These are phyloP conservation scores for Zygothrica quintamaculata DNA, from an alignment of 2,888 invertebrate genomes.

Conservation along the genomic window DNA sequence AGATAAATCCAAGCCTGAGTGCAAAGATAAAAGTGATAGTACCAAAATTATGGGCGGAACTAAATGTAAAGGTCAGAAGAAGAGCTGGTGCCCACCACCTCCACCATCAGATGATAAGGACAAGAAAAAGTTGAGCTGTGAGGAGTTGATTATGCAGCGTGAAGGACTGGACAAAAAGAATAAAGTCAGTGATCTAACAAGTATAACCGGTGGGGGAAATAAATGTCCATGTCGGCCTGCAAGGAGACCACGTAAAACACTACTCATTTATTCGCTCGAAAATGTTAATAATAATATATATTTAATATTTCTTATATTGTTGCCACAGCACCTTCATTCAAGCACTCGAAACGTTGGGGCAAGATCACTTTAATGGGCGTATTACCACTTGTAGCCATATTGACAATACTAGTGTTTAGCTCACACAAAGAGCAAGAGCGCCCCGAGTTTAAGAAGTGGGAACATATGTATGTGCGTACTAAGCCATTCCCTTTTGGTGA, in stretches of 20 bases:
- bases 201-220: constrained; percentile 20
- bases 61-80: constrained; percentile 2
- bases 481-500: constrained; percentile 57
- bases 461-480: constrained; percentile 51
- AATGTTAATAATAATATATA: no score
- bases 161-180: not conserved
- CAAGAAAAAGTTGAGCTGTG: constrained; percentile 12
- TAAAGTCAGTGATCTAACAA: not conserved
- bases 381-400: constrained; percentile 38
- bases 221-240: constrained; percentile 16
- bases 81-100: no score
- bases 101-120: not conserved
- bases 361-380: constrained; percentile 37
- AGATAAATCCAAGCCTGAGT: constrained; percentile 1
- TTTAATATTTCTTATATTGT: no score
- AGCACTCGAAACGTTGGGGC: constrained; percentile 34
- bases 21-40: constrained; percentile 9
- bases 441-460: constrained; percentile 46
- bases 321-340: constrained; percentile 8
- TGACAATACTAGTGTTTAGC: constrained; percentile 38
- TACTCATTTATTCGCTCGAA: no score
- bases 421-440: constrained; percentile 44
- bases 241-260: constrained; percentile 26
- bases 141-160: constrained; percentile 28
- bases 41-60: constrained; percentile 25